Evolutionary conservation across 2,113 vertebrate genomes (phyloP).

Genomic region (Apodemus speciosus): DNA sequence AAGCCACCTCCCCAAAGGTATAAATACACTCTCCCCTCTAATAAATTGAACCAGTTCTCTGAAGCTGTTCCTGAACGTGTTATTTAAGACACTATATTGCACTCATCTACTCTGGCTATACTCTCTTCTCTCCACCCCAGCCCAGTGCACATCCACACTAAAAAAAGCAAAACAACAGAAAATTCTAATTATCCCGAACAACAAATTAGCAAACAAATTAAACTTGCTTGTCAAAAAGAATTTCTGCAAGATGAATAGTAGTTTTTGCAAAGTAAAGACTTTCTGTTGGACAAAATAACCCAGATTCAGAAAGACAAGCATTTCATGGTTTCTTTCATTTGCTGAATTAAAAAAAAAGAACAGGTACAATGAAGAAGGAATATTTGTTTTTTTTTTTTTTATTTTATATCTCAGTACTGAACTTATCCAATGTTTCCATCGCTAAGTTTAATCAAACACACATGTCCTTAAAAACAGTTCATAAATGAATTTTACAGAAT

Average conservation of each 20-base stretch:
- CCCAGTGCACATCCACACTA: not conserved
- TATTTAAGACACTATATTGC: too few species aligned
- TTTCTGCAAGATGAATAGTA: not conserved
- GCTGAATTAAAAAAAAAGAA: not conserved
- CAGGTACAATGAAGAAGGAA: not conserved
- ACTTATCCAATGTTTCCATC: not conserved
- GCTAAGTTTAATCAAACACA: not conserved
- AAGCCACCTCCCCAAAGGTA: too few species aligned
- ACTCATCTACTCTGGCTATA: too few species aligned
- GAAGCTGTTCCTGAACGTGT: too few species aligned
- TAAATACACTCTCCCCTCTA: too few species aligned
- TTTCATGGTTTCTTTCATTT: not conserved
- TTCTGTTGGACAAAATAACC: not conserved
- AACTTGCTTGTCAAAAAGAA: not conserved
- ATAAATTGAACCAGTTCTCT: too few species aligned
- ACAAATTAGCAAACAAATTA: not conserved
- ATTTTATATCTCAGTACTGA: not conserved
- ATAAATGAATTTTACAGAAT: not conserved
- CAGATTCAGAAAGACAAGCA: not conserved
- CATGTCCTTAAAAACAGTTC: not conserved
- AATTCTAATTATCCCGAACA: not conserved
- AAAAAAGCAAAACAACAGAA: not conserved
- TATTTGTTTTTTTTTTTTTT: not conserved
- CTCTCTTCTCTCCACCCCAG: too few species aligned
- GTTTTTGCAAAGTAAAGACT: not conserved